phyloP scores from a whole-genome alignment of 1,140 invertebrate species.

The Chironomus tepperi region DNA sequence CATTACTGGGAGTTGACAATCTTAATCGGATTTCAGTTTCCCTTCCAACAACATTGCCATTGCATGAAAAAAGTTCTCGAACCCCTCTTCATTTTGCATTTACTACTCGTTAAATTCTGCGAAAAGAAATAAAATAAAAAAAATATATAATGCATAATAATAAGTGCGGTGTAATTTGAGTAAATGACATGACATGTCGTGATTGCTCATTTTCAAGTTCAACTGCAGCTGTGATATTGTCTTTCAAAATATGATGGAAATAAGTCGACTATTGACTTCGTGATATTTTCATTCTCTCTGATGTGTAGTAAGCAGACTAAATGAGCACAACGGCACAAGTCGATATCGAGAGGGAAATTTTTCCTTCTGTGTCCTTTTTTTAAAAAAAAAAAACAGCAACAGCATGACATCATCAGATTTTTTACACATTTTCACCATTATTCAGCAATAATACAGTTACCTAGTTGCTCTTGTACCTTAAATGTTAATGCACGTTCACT shows the following conservation, averaged over 20 bases:
- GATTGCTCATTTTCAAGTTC: conserved; percentile 24
- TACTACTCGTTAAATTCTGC: background rate
- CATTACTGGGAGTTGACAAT: background rate
- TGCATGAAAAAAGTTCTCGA: background rate
- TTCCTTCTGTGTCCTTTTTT: background rate
- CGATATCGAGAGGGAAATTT: background rate
- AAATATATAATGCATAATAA: background rate
- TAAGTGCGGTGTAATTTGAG: conserved; percentile 6
- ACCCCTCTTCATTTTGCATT: background rate
- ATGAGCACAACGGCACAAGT: background rate
- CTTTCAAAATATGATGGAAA: background rate
- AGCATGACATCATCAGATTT: conserved; percentile 13
- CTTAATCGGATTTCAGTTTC: conserved; percentile 15
- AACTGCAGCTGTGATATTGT: conserved; percentile 15
- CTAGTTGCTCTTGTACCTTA: no score
- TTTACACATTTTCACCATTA: conserved; percentile 9
- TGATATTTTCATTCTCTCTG: background rate
- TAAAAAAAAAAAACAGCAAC: background rate
- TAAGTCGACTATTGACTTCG: background rate
- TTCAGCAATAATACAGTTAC: background rate
- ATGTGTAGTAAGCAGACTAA: background rate
- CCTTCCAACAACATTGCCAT: background rate
- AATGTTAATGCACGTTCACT: no score
- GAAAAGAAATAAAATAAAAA: background rate
- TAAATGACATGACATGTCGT: conserved; percentile 18